phyloP scores from a whole-genome alignment of 2,113 vertebrate species.

The Microcebus murinus region DNA sequence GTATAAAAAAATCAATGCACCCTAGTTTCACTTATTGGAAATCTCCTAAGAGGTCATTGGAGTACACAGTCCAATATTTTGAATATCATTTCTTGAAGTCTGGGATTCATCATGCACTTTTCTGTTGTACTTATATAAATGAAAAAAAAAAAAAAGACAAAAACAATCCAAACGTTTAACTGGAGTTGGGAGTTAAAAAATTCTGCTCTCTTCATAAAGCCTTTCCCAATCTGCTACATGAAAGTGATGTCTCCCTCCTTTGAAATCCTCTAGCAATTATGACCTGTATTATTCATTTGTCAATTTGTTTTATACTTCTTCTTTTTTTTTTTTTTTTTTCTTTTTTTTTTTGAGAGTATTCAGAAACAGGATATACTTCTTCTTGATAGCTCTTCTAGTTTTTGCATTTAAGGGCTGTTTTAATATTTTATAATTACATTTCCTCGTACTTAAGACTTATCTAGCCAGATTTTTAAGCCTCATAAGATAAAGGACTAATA shows the following conservation, averaged over 20 bases:
- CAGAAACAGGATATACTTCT: no score
- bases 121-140: conserved; percentile 15
- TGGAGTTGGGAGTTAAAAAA: background rate
- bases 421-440: conserved; percentile 61
- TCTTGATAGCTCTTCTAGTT: conserved; percentile 1
- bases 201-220: background rate
- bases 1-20: background rate
- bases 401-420: conserved; percentile 46
- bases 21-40: conserved; percentile 42
- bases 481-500: conserved; percentile 16
- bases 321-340: no score
- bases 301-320: conserved; percentile 37
- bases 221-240: background rate
- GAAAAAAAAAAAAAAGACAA: background rate
- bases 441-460: background rate
- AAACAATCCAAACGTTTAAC: background rate
- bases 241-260: background rate
- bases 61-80: background rate
- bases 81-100: conserved; percentile 6
- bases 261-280: conserved; percentile 3
- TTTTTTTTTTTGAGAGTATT: no score
- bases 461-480: conserved; percentile 43
- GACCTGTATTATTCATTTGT: conserved; percentile 20
- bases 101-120: conserved; percentile 6
- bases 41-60: background rate